A percentile compares a stretch with the other conserved stretches of the same genome.
Evolutionary conservation across 2,888 invertebrate species (phyloP).

Genomic region (Punctoribates punctum): DNA sequence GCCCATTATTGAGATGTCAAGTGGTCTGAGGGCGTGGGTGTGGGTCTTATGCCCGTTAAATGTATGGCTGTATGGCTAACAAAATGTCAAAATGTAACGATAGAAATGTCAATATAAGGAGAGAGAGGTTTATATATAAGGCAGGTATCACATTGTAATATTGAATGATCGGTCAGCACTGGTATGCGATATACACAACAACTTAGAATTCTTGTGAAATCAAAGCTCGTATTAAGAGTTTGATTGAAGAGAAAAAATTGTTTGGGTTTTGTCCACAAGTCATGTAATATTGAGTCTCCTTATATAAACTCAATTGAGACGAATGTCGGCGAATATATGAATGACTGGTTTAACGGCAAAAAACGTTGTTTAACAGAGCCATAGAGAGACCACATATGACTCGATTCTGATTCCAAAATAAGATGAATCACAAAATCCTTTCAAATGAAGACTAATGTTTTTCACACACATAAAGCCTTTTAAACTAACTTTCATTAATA

Average conservation of each 20-base stretch:
- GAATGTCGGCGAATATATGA: not conserved
- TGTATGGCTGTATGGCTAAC: not conserved
- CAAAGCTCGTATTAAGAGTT: not conserved
- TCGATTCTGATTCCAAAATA: not conserved
- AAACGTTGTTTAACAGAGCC: not conserved
- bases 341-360: not conserved
- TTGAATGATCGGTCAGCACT: slow-evolving; percentile 5
- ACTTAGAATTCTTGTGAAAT: not conserved
- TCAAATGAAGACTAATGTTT: not conserved
- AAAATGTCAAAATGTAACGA: not conserved
- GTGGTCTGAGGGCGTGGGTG: not conserved
- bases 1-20: not conserved
- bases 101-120: slow-evolving; percentile 14
- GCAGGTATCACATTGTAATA: slow-evolving; percentile 26
- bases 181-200: not conserved
- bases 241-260: not conserved
- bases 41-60: not conserved
- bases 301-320: slow-evolving; percentile 3
- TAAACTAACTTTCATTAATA: slow-evolving; percentile 5
- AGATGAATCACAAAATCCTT: no score
- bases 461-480: not conserved
- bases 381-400: not conserved
- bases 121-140: slow-evolving; percentile 14
- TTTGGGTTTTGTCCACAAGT: slow-evolving; percentile 11
- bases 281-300: not conserved